Evolutionary conservation across 2,797 vertebrate genomes (phyloP), one percentile per base, ranked within the genome.

Genomic region (Geotrypetes seraphini): DNA sequence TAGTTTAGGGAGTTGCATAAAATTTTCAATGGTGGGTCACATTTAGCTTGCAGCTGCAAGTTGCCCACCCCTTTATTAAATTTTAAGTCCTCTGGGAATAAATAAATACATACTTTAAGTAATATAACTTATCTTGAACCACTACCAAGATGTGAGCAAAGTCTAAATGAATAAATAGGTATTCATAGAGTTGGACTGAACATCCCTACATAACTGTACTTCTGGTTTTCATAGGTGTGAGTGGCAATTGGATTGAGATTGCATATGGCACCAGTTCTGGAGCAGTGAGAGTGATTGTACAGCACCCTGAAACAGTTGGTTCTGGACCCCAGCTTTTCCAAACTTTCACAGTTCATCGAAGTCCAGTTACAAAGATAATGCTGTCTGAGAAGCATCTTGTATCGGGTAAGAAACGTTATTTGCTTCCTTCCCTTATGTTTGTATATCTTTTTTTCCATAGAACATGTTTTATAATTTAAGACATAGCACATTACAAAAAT

Each of bases 231-330:
- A 6, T 28, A 97, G 94, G 93, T 66, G 90, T 96, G 69, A 96
- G 93, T 25, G 94, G 94, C 30, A 97, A 97, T 60, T 97, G 94
- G 94, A 95, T 97, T 29, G 94, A 97, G 76, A 97, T 97, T 3
- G 91, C 94, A 5, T 96, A 97, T 1, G 94, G 94, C 25, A 97
- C 94, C 3, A 97, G 94, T 60, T 96, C 93, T 1, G 94, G 94
- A 25, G 93, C 94, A 0, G 94, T 97, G 25, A 75, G 92, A 11
- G 94, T 97, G 38, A 97, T 97, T 4, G 93, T 97, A 4, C 94
- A 97, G 41, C 94, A 97, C 48, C 94, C 94, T 0, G 94, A 97
- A 78, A 97, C 94, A 0, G 90, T 96, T 2, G 94, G 94, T 2
- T 97, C 92, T 0, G 94, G 92, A 3, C 94, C 94, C 2, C 94